Conservation (phyloP, 2,113 vertebrate genomes). For the Platichthys flesus region DNA sequence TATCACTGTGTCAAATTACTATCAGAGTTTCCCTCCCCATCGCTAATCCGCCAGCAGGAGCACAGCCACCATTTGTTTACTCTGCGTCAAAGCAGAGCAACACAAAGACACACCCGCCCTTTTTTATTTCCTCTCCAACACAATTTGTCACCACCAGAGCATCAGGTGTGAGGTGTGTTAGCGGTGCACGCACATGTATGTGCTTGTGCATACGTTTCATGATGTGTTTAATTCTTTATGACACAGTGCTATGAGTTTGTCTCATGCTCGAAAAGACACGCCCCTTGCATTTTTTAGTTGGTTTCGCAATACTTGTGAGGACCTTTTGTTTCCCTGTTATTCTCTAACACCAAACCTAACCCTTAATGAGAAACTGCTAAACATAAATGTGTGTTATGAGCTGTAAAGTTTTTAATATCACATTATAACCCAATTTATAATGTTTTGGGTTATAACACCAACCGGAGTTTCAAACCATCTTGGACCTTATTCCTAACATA, state of each 20-base stretch:
- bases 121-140: constrained; percentile 57
- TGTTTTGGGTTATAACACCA: too few relatives aligned
- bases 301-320: background rate
- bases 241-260: constrained; percentile 14
- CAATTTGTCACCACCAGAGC: constrained; percentile 53
- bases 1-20: constrained; percentile 76
- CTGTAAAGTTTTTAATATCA: too few relatives aligned
- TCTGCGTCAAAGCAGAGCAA: constrained; percentile 44
- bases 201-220: constrained; percentile 17
- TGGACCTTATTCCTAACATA: background rate
- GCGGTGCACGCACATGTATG: constrained; percentile 3
- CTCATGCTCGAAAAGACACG: constrained; percentile 1
- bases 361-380: background rate
- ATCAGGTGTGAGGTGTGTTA: constrained; percentile 37
- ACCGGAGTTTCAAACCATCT: too few relatives aligned
- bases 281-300: background rate
- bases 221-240: constrained; percentile 49
- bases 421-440: too few relatives aligned
- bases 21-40: constrained; percentile 71
- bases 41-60: constrained; percentile 71
- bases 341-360: background rate
- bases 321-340: background rate
- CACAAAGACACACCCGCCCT: constrained; percentile 65
- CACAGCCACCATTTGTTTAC: constrained; percentile 73
- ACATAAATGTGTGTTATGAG: too few relatives aligned